Conservation (phyloP, 1,140 invertebrate species). For the Ephestia elutella region DNA sequence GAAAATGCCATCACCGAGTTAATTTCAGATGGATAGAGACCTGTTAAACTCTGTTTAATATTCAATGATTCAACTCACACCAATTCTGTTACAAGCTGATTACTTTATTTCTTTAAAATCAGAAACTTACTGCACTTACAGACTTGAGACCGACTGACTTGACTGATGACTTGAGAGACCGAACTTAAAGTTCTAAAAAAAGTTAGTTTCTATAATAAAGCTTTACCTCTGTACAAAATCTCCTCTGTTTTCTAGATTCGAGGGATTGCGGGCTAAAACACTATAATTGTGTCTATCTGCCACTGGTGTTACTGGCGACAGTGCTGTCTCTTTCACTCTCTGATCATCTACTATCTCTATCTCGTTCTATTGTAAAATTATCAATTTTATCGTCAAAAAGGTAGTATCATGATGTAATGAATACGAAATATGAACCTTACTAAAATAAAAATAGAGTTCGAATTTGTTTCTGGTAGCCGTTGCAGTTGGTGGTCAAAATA, state of each 20-base stretch:
- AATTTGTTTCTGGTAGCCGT: neutral
- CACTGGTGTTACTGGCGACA: constrained; percentile 53
- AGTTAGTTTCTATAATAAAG: neutral
- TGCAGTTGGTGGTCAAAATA: constrained; percentile 6
- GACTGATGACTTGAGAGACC: no score
- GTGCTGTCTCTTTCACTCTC: constrained; percentile 38
- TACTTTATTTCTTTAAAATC: no score
- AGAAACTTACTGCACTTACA: no score
- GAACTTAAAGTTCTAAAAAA: no score
- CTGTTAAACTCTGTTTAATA: no score
- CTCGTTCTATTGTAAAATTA: constrained; percentile 29
- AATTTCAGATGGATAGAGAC: no score
- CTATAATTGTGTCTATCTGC: constrained; percentile 48
- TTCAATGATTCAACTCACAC: no score
- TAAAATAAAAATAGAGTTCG: neutral
- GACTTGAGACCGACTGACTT: no score
- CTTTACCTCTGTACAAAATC: neutral
- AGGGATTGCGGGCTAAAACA: constrained; percentile 48
- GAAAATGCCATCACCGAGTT: no score
- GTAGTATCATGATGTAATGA: neutral
- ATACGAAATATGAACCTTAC: neutral
- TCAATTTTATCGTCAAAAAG: constrained; percentile 9
- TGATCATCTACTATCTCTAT: constrained; percentile 16
- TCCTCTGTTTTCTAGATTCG: neutral
- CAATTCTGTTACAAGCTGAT: no score